Evolutionary conservation across 2,113 vertebrate genomes (phyloP), one percentile per base, ranked within the genome.

Genomic region (Lasiurus cinereus): DNA sequence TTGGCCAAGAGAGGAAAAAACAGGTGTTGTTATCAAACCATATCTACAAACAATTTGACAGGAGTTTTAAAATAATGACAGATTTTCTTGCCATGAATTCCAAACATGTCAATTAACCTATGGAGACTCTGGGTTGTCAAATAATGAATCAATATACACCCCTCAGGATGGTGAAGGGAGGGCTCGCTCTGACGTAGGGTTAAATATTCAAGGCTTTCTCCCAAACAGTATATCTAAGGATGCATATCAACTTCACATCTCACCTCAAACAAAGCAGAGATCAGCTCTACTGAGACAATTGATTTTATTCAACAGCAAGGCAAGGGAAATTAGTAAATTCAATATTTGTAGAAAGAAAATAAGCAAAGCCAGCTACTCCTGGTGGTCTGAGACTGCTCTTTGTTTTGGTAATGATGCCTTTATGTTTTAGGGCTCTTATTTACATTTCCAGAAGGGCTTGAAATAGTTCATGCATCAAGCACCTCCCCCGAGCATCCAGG

Each of bases 311-410:
- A 98, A 97, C 94, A 97, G 98, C 90, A 98, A 98, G 98, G 97
- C 96, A 86, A 98, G 98, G 98, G 98, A 98, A 98, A 98, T 98
- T 98, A 98, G 98, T 98, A 98, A 98, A 98, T 98, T 98, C 98
- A 98, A 98, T 98, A 98, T 98, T 98, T 98, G 98, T 98, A 97
- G 98, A 98, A 98, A 98, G 98, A 98, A 98, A 98, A 98, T 98
- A 98, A 98, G 97, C 94, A 96, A 98, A 98, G 97, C 98, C 97
- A 98, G 96, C 96, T 98, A 98, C 98, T 98, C 98, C 97, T 96
- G 92, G 97, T 98, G 97, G 96, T 97, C 98, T 98, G 97, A 98
- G 98, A 98, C 98, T 98, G 95, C 98, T 98, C 98, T 98, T 98
- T 98, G 98, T 98, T 98, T 98, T 98, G 98, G 98, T 98, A 98